Base-by-base conservation (phyloP, 2,888 invertebrate genomes). In the Mycalesis mineus region DNA sequence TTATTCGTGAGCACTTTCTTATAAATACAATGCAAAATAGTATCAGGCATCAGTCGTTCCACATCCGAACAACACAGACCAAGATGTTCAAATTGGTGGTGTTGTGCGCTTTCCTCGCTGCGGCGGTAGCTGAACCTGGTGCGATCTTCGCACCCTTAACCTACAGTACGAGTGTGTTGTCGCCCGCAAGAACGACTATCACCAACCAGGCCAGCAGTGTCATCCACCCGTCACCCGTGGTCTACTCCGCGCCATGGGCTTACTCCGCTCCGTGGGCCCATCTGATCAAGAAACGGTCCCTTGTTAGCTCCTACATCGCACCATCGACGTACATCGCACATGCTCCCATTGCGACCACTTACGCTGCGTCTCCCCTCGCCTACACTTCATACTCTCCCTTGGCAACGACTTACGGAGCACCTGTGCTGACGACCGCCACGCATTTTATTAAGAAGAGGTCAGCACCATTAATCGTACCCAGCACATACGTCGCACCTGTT, bases 31-130 rank as follows among this genome's bases (percentile, higher is more conserved):
- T 71, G 65, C 56, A 55, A 59, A 44, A 57, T 60, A 67, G 66
- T 65, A 66, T 69, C 62, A 45, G 68, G 70, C 72, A 87, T 87
- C 88, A 88, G 74, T 17, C 62, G 66, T 58, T 58, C 50, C 56
- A 50, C 52, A 60, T 56, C 47, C 59, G 55, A 50, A 49, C 48
- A 64, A 41, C 42, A 60, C 13, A 22, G 36, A 49, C 28, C 55
- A 75, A 69, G 61, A 81, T 81, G 80, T 80, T 77, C 72, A 80
- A 79, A 70, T 66, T 78, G 74, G 78, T 84, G 77, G 80, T 83
- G 65, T 82, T 91, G 82, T 89, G 82, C 72, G 88, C 86, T 72
- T 78, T 91, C 65, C 72, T 90, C 65, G 86, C 90, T 69, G 73
- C 88, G 61, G 86, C 79, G 65, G 78, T 77, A 59, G 90, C 91